Base-by-base conservation (phyloP, 1,140 invertebrate genomes). In the Drosophila parabipectinata region DNA sequence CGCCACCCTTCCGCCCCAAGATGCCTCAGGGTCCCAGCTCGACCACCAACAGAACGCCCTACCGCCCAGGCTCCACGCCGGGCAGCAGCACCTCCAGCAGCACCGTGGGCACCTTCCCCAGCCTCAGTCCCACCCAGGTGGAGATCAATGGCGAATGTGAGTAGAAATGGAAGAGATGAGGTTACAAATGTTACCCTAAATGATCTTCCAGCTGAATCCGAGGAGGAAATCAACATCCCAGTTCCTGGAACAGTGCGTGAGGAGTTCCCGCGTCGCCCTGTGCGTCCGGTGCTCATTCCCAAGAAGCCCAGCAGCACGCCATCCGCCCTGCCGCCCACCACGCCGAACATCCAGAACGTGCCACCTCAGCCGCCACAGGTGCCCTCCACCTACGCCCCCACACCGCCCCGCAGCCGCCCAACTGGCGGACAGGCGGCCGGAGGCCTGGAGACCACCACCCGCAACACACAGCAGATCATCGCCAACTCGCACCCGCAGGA, bases 401-500 rank as follows among this genome's bases (percentile, higher is more conserved):
- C 55, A 15, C 79, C 71, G 37, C 71, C 58, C 18, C 79, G 62
- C 44, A 84, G 37, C 0, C 63, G 72, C 6, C 82, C 81, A 1
- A 69, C 34, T 4, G 34, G 66, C 9, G 66, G 50, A 0, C 24
- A 56, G 21, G 69, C 15, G 10, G 28, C 5, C 8, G 14, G 26
- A 5, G 55, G 15, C 21, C 72, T 61, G 69, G 85, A 73, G 81
- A 90, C 90, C 0, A 90, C 91, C 15, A 91, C 91, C 0, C 56
- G 79, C 4, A 92, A 91, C 55, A 90, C 81, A 0, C 91, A 92
- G 48, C 84, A 94, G 58, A 94, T 95, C 37, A 94, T 95, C 21
- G 93, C 94, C 9, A 94, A 94, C 4, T 94, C 93, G 26, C 94
- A 94, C 92, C 94, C 94, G 18, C 94, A 94, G 90, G 94, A 95